Base-by-base conservation (phyloP, 2,888 invertebrate genomes). In the Drosophila rubida region DNA sequence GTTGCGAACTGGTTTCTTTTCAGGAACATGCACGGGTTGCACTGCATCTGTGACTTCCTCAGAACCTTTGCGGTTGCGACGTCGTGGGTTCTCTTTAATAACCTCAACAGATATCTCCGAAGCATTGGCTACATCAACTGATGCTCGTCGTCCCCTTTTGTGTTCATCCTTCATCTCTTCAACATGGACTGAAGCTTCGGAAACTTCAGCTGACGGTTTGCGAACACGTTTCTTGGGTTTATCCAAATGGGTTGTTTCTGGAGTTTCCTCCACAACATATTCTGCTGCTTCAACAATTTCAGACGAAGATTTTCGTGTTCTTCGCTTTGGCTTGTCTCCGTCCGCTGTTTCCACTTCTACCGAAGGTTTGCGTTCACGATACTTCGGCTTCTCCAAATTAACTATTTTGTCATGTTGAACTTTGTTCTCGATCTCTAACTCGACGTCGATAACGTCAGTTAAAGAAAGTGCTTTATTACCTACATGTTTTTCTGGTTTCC, bases 21-120 rank as follows among this genome's bases (percentile, higher is more conserved):
- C 67, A 0, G 59, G 16, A 5, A 19, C 25, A 0, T 50, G 35
- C 0, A 14, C 19, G 2, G 39, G 7, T 39, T 62, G 45, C 1
- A n/a, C 4, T 22, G 14, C 4, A 7, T 58, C 63, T 14, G 1
- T 16, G 1, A 53, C 42, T 6, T 76, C 74, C 1, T 55, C n/a
- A 4, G 75, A 74, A 2, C 54, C 57, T 32, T 66, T 74, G 11
- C 65, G 70, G 0, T 50, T 50, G 6, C 68, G 64, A 1, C 65
- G 57, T 14, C 58, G 74, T 1, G 59, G 27, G 2, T 39, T 61
- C 11, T 62, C 73, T 16, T 55, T 37, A 11, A 25, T 1, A 22
- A 23, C 4, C n/a, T 57, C 53, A 8, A 50, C 14, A 1, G 22
- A 14, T 8, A 14, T 14, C 8, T 39, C 6, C 4, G 41, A 14